phyloP scores from a whole-genome alignment of 2,797 vertebrate genomes.

The Sphenodon punctatus region DNA sequence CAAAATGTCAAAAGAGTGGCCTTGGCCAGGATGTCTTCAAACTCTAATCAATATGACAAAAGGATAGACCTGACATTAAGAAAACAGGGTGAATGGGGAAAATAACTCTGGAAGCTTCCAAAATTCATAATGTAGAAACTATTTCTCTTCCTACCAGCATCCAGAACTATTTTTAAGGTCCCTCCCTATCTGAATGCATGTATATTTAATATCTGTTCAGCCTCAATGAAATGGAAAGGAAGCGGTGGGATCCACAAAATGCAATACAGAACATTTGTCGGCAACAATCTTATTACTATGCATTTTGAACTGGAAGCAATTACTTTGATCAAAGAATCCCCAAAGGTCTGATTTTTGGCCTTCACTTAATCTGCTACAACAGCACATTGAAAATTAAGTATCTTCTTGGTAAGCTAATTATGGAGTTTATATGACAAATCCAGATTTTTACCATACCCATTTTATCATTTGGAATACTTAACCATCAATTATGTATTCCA shows the following conservation, averaged over 20 bases:
- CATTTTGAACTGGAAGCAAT: constrained; percentile 33
- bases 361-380: constrained; percentile 9
- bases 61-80: too few relatives aligned
- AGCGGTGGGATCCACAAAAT: neutral
- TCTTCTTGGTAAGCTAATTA: constrained; percentile 6
- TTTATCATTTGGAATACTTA: constrained; percentile 33
- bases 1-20: too few relatives aligned
- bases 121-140: neutral
- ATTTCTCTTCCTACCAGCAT: neutral
- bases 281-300: constrained; percentile 1
- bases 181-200: neutral
- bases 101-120: neutral
- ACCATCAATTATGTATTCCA: constrained; percentile 34
- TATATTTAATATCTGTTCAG: neutral
- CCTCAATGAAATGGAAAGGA: neutral
- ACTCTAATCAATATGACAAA: too few relatives aligned
- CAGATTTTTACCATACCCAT: neutral
- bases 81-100: accelerated
- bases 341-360: constrained; percentile 12
- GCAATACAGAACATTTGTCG: neutral
- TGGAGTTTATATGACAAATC: constrained; percentile 11
- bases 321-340: constrained; percentile 37
- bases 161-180: neutral
- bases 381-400: neutral
- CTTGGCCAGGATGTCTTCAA: too few relatives aligned